These are phyloP conservation scores for Microcaecilia unicolor DNA, from an alignment of 2,797 vertebrate species.

Conservation along the genomic window DNA sequence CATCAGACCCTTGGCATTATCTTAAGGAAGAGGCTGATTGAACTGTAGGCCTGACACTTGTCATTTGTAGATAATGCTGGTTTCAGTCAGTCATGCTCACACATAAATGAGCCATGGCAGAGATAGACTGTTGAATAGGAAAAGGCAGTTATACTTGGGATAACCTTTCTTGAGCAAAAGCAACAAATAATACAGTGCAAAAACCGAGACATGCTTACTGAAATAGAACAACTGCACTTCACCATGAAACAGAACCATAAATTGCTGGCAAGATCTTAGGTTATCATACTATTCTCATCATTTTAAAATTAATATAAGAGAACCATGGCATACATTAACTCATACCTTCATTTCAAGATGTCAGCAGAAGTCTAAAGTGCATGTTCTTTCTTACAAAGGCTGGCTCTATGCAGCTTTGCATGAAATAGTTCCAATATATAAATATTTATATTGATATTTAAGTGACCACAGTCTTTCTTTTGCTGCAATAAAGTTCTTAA, in stretches of 20 bases:
- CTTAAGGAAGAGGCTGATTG: constrained; percentile 44
- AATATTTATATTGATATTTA: too few relatives aligned
- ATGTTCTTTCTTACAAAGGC: too few relatives aligned
- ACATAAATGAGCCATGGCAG: constrained; percentile 50
- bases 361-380: too few relatives aligned
- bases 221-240: constrained; percentile 18
- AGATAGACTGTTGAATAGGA: constrained; percentile 43
- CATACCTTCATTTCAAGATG: too few relatives aligned
- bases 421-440: too few relatives aligned
- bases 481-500: too few relatives aligned
- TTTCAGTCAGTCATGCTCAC: constrained; percentile 48
- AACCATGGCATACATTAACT: too few relatives aligned
- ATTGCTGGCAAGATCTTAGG: constrained; percentile 29
- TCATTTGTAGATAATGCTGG: constrained; percentile 41
- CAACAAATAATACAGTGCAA: constrained; percentile 34
- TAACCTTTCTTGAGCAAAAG: constrained; percentile 41
- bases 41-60: constrained; percentile 51
- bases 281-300: too few relatives aligned
- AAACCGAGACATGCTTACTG: constrained; percentile 6
- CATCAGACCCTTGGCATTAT: constrained; percentile 38
- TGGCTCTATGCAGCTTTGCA: too few relatives aligned
- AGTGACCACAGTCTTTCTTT: too few relatives aligned
- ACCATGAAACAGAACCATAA: constrained; percentile 9
- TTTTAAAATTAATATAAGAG: too few relatives aligned
- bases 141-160: constrained; percentile 34